Evolutionary conservation across 2,113 vertebrate genomes (phyloP), one percentile per base, ranked within the genome.

Genomic region (Syngnathus floridae): DNA sequence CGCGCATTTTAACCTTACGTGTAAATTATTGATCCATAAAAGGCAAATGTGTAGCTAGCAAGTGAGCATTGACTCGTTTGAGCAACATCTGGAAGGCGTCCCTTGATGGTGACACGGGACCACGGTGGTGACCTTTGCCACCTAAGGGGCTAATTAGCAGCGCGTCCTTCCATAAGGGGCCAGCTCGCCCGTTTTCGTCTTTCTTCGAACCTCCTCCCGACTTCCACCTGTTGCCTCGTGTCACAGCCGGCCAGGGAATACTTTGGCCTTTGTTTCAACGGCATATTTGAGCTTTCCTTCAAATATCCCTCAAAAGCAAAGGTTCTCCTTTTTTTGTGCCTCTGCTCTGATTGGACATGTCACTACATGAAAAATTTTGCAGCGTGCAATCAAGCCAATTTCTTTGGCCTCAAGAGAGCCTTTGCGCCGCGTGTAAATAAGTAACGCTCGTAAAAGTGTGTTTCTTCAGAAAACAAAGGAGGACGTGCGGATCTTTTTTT

Each of bases 111-210:
- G 83, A 87, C 86, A 85, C 87, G 82, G 84, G 79, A 78, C 72
- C 70, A 70, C 72, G 71, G 64, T 76, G 72, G 67, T 87, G 62
- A 85, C 88, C 89, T 90, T 83, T 89, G 86, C 85, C 88, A 84
- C 75, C 61, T 46, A 66, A 82, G 70, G 21, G 82, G 85, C 90
- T 89, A 90, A 92, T 91, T 90, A 91, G 88, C 82, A 75, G 65
- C 67, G 54, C 66, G 75, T 88, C 78, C 79, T 69, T 82, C 82
- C 71, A 75, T 82, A 77, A 77, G 73, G 76, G 70, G 68, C 63
- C 35, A 68, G 70, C 69, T 68, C 54, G 64, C 73, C 58, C 61
- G 62, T 70, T 79, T 77, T 61, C 59, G 38, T 67, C 65, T 73
- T 61, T 77, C 74, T 63, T 73, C 64, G 72, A 49, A 64, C 62